phyloP scores from a whole-genome alignment of 2,888 invertebrate species.

The Andrena dorsata region DNA sequence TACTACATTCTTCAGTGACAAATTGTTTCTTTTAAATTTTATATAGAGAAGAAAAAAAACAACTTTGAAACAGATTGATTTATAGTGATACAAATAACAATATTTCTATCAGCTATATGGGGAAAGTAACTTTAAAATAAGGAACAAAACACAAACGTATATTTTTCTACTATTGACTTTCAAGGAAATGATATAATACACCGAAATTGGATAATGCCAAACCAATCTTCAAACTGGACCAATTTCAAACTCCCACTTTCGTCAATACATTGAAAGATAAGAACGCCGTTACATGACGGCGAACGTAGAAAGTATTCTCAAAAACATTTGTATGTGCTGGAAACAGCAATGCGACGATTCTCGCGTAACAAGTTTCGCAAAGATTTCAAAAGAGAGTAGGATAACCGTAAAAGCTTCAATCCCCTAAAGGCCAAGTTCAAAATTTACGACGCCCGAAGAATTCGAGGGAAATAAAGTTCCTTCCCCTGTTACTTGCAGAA shows the following conservation, averaged over 20 bases:
- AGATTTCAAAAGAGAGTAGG: constrained; percentile 14
- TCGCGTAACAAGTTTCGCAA: constrained; percentile 14
- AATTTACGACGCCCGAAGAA: constrained; percentile 39
- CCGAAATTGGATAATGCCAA: too few relatives aligned
- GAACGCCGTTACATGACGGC: background rate
- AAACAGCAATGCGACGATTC: background rate
- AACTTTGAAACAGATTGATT: background rate
- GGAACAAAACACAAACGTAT: too few relatives aligned
- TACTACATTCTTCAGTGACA: too few relatives aligned
- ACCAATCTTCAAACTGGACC: too few relatives aligned
- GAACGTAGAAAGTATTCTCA: background rate
- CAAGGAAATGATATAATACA: too few relatives aligned
- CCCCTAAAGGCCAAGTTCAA: constrained; percentile 42
- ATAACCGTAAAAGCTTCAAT: constrained; percentile 31
- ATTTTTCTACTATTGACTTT: too few relatives aligned
- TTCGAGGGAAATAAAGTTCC: constrained; percentile 15
- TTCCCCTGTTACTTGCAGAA: constrained; percentile 8
- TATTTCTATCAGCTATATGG: too few relatives aligned
- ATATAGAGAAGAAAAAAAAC: background rate
- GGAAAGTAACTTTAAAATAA: too few relatives aligned
- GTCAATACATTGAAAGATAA: background rate
- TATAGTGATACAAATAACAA: background rate
- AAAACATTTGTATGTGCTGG: constrained; percentile 9
- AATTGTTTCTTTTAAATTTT: too few relatives aligned
- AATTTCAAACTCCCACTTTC: too few relatives aligned